Percentiles rank a stretch among this genome's conserved stretches.
Evolutionary conservation across 1,140 invertebrate genomes (phyloP).

Genomic region (Apocrypta bakeri): DNA sequence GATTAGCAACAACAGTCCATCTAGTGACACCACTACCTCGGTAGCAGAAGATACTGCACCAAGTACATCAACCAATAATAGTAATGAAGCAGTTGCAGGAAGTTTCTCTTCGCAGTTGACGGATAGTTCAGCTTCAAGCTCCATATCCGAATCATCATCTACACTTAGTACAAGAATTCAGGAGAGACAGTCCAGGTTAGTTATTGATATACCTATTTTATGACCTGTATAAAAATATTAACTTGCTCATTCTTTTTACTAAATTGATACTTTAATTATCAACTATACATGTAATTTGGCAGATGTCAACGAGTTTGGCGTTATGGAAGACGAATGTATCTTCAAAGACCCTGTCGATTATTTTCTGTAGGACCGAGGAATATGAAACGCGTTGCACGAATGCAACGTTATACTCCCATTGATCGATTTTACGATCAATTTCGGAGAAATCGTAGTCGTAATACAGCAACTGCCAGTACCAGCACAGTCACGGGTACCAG

Average conservation of each 20-base stretch:
- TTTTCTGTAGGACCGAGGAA: constrained; percentile 45
- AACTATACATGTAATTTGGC: too few relatives aligned
- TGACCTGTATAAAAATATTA: neutral
- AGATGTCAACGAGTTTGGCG: constrained; percentile 55
- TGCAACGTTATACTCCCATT: constrained; percentile 46
- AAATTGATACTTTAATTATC: neutral
- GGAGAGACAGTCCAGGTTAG: constrained; percentile 48
- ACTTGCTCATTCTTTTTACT: neutral
- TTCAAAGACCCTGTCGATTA: constrained; percentile 49
- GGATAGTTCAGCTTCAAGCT: constrained; percentile 44
- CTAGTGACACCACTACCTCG: constrained; percentile 22
- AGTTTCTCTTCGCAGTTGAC: constrained; percentile 44
- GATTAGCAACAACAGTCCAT: neutral
- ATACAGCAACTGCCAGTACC: neutral
- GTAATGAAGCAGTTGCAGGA: neutral
- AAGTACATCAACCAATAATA: constrained; percentile 17
- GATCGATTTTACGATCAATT: constrained; percentile 51
- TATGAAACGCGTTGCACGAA: constrained; percentile 54
- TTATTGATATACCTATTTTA: neutral
- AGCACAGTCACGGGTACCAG: neutral
- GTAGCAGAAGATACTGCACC: neutral
- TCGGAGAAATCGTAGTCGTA: neutral
- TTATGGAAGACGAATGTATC: constrained; percentile 51
- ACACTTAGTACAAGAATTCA: constrained; percentile 29
- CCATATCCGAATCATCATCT: constrained; percentile 43